Evolutionary conservation across 2,888 invertebrate genomes (phyloP).

Genomic region (Cheilosia vulpina): DNA sequence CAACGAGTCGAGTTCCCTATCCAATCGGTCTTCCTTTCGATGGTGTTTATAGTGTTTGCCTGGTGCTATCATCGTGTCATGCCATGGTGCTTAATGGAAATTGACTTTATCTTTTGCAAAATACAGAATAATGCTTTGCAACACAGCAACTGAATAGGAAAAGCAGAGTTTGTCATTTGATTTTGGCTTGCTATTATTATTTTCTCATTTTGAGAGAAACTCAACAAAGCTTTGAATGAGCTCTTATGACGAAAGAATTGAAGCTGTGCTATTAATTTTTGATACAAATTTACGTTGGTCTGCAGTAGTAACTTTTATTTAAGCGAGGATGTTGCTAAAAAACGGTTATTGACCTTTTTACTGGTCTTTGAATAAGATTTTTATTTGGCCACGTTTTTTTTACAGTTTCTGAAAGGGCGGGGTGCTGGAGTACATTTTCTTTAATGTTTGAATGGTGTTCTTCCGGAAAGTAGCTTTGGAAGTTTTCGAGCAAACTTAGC

Average conservation of each 20-base stretch:
- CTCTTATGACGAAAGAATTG: background rate
- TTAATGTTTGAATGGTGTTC: too few species aligned
- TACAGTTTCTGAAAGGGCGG: too few species aligned
- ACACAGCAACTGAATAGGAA: background rate
- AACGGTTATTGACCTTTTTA: too few species aligned
- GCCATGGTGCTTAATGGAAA: constrained; percentile 23
- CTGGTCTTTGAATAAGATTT: too few species aligned
- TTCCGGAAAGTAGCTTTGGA: too few species aligned
- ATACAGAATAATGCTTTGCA: background rate
- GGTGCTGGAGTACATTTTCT: too few species aligned
- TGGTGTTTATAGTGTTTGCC: background rate
- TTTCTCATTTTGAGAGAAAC: background rate
- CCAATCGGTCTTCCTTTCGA: background rate
- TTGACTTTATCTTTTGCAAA: constrained; percentile 27
- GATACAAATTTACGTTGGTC: background rate
- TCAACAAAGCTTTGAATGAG: constrained; percentile 16
- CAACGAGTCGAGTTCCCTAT: background rate
- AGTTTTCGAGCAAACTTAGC: too few species aligned
- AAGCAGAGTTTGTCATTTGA: constrained; percentile 24
- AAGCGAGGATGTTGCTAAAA: too few species aligned
- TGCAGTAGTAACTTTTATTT: background rate
- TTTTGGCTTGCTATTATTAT: background rate
- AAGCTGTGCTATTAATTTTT: background rate
- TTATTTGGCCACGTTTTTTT: too few species aligned
- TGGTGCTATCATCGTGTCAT: constrained; percentile 1